Conservation (phyloP, 2,888 invertebrate genomes). For the Didymodactylos carnosus region DNA sequence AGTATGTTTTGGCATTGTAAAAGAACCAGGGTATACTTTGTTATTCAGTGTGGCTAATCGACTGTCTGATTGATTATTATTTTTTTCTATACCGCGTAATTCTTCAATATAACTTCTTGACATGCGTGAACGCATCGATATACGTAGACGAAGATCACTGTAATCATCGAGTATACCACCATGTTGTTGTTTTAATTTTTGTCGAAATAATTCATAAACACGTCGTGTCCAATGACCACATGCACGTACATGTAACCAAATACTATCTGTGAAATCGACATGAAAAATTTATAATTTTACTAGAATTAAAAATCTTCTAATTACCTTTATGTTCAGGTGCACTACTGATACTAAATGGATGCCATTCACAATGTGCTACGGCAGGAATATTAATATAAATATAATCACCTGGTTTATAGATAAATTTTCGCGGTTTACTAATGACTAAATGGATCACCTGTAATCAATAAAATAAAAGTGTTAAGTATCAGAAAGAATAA, state of each 20-base stretch:
- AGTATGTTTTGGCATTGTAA: background rate
- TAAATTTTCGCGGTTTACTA: slow-evolving; percentile 60
- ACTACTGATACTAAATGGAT: slow-evolving; percentile 85
- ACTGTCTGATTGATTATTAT: background rate
- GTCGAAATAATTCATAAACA: slow-evolving; percentile 47
- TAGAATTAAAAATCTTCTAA: background rate
- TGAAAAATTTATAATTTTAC: background rate
- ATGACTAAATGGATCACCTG: slow-evolving; percentile 59
- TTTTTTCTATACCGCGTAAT: background rate
- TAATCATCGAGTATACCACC: background rate
- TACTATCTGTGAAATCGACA: slow-evolving; percentile 44
- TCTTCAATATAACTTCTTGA: slow-evolving; percentile 5
- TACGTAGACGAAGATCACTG: background rate
- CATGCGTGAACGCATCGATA: slow-evolving; percentile 6
- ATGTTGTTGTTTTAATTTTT: background rate
- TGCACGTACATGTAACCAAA: slow-evolving; percentile 77
- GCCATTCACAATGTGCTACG: slow-evolving; percentile 82
- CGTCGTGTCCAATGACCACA: slow-evolving; percentile 84
- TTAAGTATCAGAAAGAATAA: background rate
- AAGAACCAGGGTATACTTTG: background rate
- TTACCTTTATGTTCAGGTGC: slow-evolving; percentile 71
- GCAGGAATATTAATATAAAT: slow-evolving; percentile 74
- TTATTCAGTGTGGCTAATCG: background rate
- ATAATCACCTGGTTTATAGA: slow-evolving; percentile 77
- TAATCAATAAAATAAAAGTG: slow-evolving; percentile 23